Base-by-base conservation (phyloP, 2,888 invertebrate species). In the Parnassius orleans region DNA sequence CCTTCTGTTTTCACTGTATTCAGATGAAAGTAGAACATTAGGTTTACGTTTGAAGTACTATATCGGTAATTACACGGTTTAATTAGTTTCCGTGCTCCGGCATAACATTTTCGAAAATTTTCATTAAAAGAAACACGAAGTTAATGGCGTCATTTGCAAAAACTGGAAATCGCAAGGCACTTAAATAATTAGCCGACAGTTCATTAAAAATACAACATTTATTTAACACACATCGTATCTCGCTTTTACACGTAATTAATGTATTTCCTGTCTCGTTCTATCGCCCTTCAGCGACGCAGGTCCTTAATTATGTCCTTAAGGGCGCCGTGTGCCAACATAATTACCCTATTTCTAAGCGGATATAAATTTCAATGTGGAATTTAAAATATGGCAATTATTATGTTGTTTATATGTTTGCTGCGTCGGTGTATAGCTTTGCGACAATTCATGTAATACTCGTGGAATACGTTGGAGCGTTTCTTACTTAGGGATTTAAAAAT, bases 251-350 rank as follows among this genome's bases (percentile, higher is more conserved):
- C 42, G 15, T 44, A 1, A 2, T n/a, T 12, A 15, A 15, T 10
- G 33, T 54, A 24, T 63, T 47, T 10, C 50, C 47, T 51, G 61
- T 68, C 69, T 46, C 68, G 10, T 57, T 68, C 68, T 9, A 61
- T 19, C 72, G 62, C 69, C 70, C 68, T 69, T 69, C 66, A 48
- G 62, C 65, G 63, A 46, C 57, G 9, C 44, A 68, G 66, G 63
- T 61, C 70, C 69, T 70, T 71, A 70, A 69, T 71, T 71, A 70
- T 69, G 68, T 69, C 68, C 67, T 70, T 69, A 70, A 70, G 71
- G 71, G 68, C 41, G 41, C 65, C 67, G 64, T 65, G 61, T 57
- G 57, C 57, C 57, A 64, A 70, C 65, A 67, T 72, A 70, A 72
- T 72, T 72, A 67, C 68, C 70, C 68, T 65, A 68, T 71, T 72